A percentile compares a stretch with the other conserved stretches of the same genome.
phyloP scores from a whole-genome alignment of 2,113 vertebrate species.

The Columba livia region DNA sequence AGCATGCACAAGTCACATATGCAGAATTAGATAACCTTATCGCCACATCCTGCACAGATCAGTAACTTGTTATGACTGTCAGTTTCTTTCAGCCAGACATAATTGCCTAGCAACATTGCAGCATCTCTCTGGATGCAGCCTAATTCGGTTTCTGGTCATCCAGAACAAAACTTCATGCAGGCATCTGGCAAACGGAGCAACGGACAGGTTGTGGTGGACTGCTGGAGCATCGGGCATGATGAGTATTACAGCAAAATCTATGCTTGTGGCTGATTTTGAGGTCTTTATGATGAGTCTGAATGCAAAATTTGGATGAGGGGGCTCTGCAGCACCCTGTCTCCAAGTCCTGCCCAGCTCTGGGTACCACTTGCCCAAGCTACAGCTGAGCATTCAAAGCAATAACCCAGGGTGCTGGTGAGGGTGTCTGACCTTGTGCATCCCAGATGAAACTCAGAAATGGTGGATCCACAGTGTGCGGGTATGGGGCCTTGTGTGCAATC shows the following conservation, averaged over 20 bases:
- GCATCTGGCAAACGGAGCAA: constrained; percentile 3
- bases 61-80: not conserved
- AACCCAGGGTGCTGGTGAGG: too few relatives aligned
- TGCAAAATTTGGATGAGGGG: not conserved
- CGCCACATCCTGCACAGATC: not conserved
- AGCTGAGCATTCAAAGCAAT: not conserved
- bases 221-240: not conserved
- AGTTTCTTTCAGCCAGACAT: constrained; percentile 3
- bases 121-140: constrained; percentile 34
- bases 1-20: not conserved
- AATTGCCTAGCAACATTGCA: constrained; percentile 55
- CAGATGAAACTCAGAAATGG: not conserved
- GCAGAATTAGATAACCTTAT: not conserved
- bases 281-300: not conserved
- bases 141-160: constrained; percentile 54
- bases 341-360: not conserved
- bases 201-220: not conserved
- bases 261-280: not conserved
- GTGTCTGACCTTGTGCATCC: not conserved
- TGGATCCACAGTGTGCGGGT: not conserved
- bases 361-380: not conserved
- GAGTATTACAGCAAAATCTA: not conserved
- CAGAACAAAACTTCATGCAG: constrained; percentile 41
- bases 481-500: rapidly evolving
- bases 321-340: not conserved